Conservation (phyloP, 2,797 vertebrate genomes). For the Mastacembelus armatus region DNA sequence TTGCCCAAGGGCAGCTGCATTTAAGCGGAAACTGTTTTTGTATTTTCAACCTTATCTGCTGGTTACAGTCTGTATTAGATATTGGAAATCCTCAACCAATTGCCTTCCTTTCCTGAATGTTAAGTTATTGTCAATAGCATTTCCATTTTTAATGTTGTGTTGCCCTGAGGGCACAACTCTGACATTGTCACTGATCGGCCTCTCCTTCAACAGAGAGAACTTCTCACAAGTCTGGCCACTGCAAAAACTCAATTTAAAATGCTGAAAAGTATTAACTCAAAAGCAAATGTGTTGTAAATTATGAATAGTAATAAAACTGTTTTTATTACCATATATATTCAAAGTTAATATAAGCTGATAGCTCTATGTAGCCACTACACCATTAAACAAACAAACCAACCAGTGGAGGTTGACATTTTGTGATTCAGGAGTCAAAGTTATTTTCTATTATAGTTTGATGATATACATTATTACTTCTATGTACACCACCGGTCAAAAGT, state of each 20-base stretch:
- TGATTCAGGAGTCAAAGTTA: background rate
- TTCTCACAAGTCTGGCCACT: background rate
- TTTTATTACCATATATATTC: constrained; percentile 6
- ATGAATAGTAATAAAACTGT: no score
- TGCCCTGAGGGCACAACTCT: constrained; percentile 36
- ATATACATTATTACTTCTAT: background rate
- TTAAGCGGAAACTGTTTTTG: constrained; percentile 29
- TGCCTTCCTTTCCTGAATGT: constrained; percentile 50
- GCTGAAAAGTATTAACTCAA: constrained; percentile 6
- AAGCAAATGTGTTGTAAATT: background rate
- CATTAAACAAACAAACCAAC: background rate
- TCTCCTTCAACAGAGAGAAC: constrained; percentile 41
- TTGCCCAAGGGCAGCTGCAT: constrained; percentile 46
- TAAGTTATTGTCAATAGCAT: constrained; percentile 59
- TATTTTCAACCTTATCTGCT: constrained; percentile 71
- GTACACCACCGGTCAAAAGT: no score
- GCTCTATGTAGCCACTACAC: background rate
- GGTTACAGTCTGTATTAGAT: constrained; percentile 71
- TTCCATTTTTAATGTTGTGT: constrained; percentile 41
- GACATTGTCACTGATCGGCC: constrained; percentile 30
- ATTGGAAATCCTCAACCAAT: constrained; percentile 55
- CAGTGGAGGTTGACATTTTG: background rate
- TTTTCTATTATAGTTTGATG: background rate
- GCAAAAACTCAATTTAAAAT: constrained; percentile 17
- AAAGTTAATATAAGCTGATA: background rate